These are phyloP conservation scores for Dioctria linearis DNA, from an alignment of 2,888 invertebrate genomes.

Conservation along the genomic window DNA sequence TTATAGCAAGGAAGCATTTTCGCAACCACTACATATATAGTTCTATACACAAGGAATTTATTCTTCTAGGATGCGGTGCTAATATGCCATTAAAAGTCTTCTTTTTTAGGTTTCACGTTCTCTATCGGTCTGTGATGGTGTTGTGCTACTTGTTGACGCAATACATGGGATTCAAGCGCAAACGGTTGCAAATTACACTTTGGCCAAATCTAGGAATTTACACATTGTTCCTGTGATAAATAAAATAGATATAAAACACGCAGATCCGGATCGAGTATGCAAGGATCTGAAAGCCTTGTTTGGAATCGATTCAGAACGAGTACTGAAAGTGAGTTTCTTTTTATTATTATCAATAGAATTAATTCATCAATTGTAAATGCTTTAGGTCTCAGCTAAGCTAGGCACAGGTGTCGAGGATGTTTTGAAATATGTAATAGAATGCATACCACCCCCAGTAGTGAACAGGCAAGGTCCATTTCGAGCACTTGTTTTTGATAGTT, in stretches of 20 bases:
- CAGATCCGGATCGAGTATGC: conserved; percentile 86
- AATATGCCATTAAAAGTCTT: too few species aligned
- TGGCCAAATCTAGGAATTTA: conserved; percentile 88
- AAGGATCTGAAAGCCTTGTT: conserved; percentile 87
- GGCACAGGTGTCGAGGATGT: conserved; percentile 88
- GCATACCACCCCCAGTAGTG: conserved; percentile 82
- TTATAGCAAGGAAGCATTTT: too few species aligned
- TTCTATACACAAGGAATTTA: too few species aligned
- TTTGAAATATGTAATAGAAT: conserved; percentile 82
- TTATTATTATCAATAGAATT: conserved; percentile 8
- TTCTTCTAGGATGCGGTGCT: too few species aligned
- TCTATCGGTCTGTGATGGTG: conserved; percentile 94
- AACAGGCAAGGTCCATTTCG: conserved; percentile 77
- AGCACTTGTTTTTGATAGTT: conserved; percentile 93
- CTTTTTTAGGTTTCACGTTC: conserved; percentile 82
- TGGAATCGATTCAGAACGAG: conserved; percentile 80
- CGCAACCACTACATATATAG: too few species aligned
- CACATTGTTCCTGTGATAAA: conserved; percentile 93
- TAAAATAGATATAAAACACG: conserved; percentile 95
- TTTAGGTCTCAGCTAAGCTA: conserved; percentile 88
- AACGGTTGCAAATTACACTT: conserved; percentile 96
- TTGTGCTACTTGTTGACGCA: conserved; percentile 94
- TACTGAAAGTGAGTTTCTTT: conserved; percentile 77
- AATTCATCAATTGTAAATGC: background rate
- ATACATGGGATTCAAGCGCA: conserved; percentile 98